A percentile compares a stretch with the other conserved stretches of the same genome.
Conservation (phyloP, 2,888 invertebrate species). For the Balanococcus diminutus region DNA sequence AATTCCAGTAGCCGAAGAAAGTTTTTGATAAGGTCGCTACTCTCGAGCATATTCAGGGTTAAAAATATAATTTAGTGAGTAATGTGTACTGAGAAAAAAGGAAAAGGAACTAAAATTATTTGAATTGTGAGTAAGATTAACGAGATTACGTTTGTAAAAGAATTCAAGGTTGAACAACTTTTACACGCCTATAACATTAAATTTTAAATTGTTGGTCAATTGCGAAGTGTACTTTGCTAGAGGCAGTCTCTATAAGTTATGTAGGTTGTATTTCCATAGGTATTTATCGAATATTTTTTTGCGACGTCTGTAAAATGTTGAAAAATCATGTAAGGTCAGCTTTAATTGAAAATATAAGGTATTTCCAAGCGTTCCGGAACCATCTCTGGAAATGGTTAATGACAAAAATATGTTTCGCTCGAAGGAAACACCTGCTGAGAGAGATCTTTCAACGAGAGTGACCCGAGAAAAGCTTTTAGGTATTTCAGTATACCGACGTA, state of each 20-base stretch:
- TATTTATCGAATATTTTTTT: slow-evolving; percentile 46
- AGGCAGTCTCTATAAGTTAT: not conserved
- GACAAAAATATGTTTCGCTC: not conserved
- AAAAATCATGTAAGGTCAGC: slow-evolving; percentile 25
- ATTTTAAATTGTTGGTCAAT: slow-evolving; percentile 40
- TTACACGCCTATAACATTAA: slow-evolving; percentile 45
- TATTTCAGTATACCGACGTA: too few species aligned
- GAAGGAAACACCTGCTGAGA: not conserved
- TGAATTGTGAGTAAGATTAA: slow-evolving; percentile 22
- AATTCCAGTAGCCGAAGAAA: slow-evolving; percentile 32
- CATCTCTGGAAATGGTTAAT: not conserved
- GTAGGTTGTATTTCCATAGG: slow-evolving; percentile 34
- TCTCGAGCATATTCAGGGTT: not conserved
- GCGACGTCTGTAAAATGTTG: slow-evolving; percentile 2
- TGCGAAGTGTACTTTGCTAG: slow-evolving; percentile 30
- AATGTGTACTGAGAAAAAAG: not conserved
- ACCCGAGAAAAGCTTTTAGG: not conserved
- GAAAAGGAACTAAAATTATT: slow-evolving; percentile 45
- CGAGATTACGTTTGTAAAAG: slow-evolving; percentile 38
- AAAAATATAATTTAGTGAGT: not conserved
- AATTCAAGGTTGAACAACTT: slow-evolving; percentile 53
- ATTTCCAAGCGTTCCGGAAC: slow-evolving; percentile 9
- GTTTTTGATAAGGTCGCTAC: not conserved
- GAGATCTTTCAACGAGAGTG: not conserved
- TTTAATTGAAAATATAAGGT: slow-evolving; percentile 40